Evolutionary conservation across 2,113 vertebrate genomes (phyloP).

Genomic region (Eulemur rufifrons): DNA sequence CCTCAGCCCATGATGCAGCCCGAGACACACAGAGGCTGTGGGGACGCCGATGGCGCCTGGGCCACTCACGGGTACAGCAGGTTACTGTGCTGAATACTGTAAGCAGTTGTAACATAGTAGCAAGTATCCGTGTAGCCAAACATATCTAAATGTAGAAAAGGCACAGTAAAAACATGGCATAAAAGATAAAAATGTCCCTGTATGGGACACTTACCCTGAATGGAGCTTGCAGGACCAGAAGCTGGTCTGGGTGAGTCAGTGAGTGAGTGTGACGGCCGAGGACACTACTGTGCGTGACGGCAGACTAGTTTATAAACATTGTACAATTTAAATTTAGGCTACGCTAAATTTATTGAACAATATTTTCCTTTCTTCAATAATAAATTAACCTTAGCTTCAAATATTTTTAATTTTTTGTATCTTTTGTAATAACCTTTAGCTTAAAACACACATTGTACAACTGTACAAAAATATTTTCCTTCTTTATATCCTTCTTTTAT

Average conservation of each 20-base stretch:
- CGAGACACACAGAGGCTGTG: accelerated
- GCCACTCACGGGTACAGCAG: not conserved
- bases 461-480: not conserved
- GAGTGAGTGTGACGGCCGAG: not conserved
- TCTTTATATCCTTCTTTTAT: not conserved
- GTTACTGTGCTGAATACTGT: too few species aligned
- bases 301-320: accelerated
- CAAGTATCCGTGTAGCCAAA: not conserved
- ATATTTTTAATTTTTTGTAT: not conserved
- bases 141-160: not conserved
- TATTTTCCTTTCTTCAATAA: not conserved
- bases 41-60: not conserved
- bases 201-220: not conserved
- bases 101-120: not conserved
- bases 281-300: not conserved
- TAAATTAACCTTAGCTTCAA: not conserved
- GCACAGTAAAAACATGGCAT: not conserved
- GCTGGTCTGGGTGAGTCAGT: not conserved
- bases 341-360: not conserved
- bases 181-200: not conserved
- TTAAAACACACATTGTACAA: not conserved
- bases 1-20: not conserved
- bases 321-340: not conserved
- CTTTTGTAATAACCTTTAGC: not conserved
- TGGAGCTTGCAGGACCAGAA: not conserved